Evolutionary conservation across 1,140 invertebrate genomes (phyloP), one percentile per base, ranked within the genome.

Genomic region (Platyscapa corneri): DNA sequence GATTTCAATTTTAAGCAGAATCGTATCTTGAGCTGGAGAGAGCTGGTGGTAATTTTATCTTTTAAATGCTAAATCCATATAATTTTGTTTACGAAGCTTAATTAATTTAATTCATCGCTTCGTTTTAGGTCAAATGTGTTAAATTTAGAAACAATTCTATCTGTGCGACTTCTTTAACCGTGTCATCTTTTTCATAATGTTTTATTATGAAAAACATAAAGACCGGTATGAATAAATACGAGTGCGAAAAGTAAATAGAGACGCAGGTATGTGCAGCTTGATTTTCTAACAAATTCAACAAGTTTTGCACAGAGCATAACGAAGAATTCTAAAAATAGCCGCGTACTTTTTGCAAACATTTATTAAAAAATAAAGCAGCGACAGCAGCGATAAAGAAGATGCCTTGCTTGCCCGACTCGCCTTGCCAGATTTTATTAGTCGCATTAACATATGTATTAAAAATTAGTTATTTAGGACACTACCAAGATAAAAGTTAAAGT

Each of bases 111-210:
- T 70, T 37, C 18, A 20, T 70, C 3, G 8, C 18, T 5, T 70
- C 0, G 37, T 70, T 34, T 70, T 34, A 70, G 34, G 34, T 37
- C 67, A 37, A 37, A 70, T 70, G 32, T 34, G 18, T 37, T 70
- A 70, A 70, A 70, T 37, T 37, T 70, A 70, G 34, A 32, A 37
- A 70, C 20, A 70, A 70, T 70, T 34, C 34, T 70, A 70, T 70
- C 3, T 70, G 5, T 70, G 37, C 16, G n/a, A n/a, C n/a, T 70
- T 37, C 32, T 70, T 70, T 32, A 70, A 70, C 32, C 37, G 67
- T 70, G 34, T 70, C 67, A 70, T 37, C 32, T 39, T 60, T 60
- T 60, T 70, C 18, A 70, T 34, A 70, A 1, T 70, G 12, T 70
- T 70, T 70, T 70, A 70, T 37, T 70, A 3, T 70, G 37, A 37